Percentiles rank a stretch among this genome's conserved stretches.
phyloP scores from a whole-genome alignment of 2,888 invertebrate species.

The Ceraclea dissimilis region DNA sequence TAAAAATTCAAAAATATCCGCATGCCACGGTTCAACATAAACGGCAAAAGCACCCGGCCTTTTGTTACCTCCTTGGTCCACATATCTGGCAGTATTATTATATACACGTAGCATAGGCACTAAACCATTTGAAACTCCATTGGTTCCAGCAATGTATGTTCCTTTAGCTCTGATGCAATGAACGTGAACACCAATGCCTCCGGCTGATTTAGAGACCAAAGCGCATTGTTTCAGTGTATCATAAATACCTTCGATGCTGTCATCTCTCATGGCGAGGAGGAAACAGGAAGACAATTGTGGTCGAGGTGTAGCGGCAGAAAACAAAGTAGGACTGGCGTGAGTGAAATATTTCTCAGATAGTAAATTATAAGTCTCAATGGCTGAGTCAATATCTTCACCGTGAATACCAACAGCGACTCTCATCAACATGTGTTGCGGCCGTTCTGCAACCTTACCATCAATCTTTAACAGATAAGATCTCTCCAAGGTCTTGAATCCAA shows the following conservation, averaged over 20 bases:
- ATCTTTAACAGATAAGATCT: conserved; percentile 91
- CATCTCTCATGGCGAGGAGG: conserved; percentile 86
- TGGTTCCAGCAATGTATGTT: conserved; percentile 87
- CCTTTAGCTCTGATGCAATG: conserved; percentile 93
- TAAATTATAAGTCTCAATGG: conserved; percentile 92
- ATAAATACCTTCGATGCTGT: conserved; percentile 93
- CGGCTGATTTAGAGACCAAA: conserved; percentile 92
- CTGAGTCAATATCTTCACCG: conserved; percentile 84
- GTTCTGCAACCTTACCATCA: conserved; percentile 84
- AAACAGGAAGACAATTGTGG: conserved; percentile 97
- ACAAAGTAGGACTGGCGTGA: conserved; percentile 96
- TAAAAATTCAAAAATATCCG: conserved; percentile 91
- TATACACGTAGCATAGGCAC: conserved; percentile 94
- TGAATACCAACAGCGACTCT: conserved; percentile 95
- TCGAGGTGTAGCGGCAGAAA: conserved; percentile 84
- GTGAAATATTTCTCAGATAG: conserved; percentile 95
- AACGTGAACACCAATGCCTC: conserved; percentile 94
- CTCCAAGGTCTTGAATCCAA: conserved; percentile 98
- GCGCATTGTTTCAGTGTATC: conserved; percentile 89
- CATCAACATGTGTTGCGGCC: conserved; percentile 99
- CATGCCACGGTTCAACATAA: conserved; percentile 98
- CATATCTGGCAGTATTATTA: conserved; percentile 93
- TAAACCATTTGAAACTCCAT: conserved; percentile 90
- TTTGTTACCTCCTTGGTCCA: conserved; percentile 97
- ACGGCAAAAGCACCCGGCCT: conserved; percentile 96